Percentiles rank a stretch among this genome's conserved stretches.
Conservation (phyloP, 2,888 invertebrate genomes). For the Acleris literana region DNA sequence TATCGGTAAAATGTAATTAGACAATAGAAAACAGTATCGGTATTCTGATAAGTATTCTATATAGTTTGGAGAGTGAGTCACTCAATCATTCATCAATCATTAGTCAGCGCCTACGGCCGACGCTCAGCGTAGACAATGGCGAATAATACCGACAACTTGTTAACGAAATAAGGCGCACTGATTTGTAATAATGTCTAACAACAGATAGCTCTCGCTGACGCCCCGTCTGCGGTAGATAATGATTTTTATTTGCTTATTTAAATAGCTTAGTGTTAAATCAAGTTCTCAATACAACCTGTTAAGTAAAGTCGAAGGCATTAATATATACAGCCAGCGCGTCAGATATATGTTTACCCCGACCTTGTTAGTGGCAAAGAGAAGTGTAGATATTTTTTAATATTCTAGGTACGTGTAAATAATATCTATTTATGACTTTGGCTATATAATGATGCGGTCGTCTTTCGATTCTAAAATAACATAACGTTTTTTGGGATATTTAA, state of each 20-base stretch:
- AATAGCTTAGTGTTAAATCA: background rate
- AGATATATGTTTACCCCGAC: no score
- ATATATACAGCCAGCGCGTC: no score
- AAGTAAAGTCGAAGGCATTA: no score
- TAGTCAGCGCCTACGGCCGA: constrained; percentile 63
- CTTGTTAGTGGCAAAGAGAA: no score
- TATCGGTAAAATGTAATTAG: constrained; percentile 25
- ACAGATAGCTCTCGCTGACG: constrained; percentile 23
- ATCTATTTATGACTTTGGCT: no score
- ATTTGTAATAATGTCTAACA: constrained; percentile 44
- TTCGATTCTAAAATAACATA: no score
- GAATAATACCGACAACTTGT: constrained; percentile 49
- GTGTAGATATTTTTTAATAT: no score
- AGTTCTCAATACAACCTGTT: no score
- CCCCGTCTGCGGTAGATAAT: constrained; percentile 5
- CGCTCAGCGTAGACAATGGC: constrained; percentile 60
- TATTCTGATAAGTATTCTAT: constrained; percentile 57
- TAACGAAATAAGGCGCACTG: constrained; percentile 49
- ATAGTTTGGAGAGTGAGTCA: constrained; percentile 69
- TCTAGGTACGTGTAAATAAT: no score
- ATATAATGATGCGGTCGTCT: no score
- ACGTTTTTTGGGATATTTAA: no score
- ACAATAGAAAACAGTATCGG: constrained; percentile 36
- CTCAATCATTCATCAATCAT: constrained; percentile 69
- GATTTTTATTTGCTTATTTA: background rate